Percentiles rank a stretch among this genome's conserved stretches.
phyloP scores from a whole-genome alignment of 2,888 invertebrate species.

The Brachylomia viminalis region DNA sequence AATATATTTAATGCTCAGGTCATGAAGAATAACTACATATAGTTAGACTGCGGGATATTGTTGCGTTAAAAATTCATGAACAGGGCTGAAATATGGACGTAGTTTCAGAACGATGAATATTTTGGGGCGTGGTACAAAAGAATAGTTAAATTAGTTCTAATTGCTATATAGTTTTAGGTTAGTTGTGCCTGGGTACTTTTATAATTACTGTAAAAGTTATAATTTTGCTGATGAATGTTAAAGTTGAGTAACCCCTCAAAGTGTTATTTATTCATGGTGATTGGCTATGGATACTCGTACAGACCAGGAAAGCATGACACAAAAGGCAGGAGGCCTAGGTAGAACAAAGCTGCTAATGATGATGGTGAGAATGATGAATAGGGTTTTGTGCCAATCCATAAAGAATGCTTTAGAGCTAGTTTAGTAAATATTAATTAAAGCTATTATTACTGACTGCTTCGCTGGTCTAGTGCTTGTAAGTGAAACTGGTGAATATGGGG shows the following conservation, averaged over 20 bases:
- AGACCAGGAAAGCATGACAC: neutral
- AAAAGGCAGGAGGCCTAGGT: neutral
- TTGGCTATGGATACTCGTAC: neutral
- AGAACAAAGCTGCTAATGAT: neutral
- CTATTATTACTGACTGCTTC: neutral
- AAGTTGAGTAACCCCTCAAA: neutral
- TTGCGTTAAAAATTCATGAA: slow-evolving; percentile 51
- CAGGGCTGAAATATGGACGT: slow-evolving; percentile 46
- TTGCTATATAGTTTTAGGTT: neutral
- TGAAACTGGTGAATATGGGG: neutral
- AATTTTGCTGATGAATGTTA: neutral
- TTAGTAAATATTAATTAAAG: neutral
- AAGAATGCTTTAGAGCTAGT: neutral
- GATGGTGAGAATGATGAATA: neutral
- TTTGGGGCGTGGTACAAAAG: slow-evolving; percentile 10
- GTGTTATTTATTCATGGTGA: too few species aligned
- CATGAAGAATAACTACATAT: slow-evolving; percentile 45
- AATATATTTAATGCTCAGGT: slow-evolving; percentile 36
- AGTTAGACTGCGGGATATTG: slow-evolving; percentile 25
- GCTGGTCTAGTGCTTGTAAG: neutral
- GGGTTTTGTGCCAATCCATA: neutral
- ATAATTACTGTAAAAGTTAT: neutral
- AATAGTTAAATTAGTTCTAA: slow-evolving; percentile 32
- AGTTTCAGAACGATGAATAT: slow-evolving; percentile 49
- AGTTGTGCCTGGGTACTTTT: neutral